phyloP scores from a whole-genome alignment of 2,113 vertebrate genomes.

The Chitala chitala region DNA sequence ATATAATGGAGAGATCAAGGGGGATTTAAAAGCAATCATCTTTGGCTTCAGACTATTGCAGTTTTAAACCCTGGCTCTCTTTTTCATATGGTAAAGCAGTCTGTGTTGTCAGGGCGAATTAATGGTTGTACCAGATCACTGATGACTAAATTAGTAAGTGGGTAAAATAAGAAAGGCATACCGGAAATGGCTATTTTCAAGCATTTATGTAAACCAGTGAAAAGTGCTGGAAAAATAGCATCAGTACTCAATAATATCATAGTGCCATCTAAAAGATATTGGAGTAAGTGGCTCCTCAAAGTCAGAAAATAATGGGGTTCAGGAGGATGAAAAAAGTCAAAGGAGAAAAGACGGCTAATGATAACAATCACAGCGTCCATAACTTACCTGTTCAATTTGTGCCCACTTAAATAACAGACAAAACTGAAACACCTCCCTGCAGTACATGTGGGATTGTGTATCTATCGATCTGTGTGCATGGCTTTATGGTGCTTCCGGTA shows the following conservation, averaged over 20 bases:
- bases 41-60: constrained; percentile 38
- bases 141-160: constrained; percentile 17
- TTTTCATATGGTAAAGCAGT: not conserved
- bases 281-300: too few relatives aligned
- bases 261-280: too few relatives aligned
- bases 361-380: too few relatives aligned
- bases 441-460: too few relatives aligned
- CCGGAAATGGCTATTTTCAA: not conserved
- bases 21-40: constrained; percentile 45
- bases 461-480: not conserved
- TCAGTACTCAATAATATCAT: not conserved
- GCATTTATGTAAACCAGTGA: not conserved
- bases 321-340: too few relatives aligned
- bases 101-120: constrained; percentile 13
- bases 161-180: not conserved
- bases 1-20: constrained; percentile 41
- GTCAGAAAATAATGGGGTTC: too few relatives aligned
- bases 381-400: too few relatives aligned
- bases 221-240: not conserved
- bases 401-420: too few relatives aligned
- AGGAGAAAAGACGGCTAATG: too few relatives aligned
- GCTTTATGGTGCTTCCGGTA: not conserved
- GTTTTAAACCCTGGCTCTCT: constrained; percentile 24
- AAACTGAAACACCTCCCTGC: too few relatives aligned
- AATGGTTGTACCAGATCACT: not conserved